A percentile compares a stretch with the other conserved stretches of the same genome.
These are phyloP conservation scores for Puffinus mauretanicus DNA, from an alignment of 2,113 vertebrate genomes.

Conservation along the genomic window DNA sequence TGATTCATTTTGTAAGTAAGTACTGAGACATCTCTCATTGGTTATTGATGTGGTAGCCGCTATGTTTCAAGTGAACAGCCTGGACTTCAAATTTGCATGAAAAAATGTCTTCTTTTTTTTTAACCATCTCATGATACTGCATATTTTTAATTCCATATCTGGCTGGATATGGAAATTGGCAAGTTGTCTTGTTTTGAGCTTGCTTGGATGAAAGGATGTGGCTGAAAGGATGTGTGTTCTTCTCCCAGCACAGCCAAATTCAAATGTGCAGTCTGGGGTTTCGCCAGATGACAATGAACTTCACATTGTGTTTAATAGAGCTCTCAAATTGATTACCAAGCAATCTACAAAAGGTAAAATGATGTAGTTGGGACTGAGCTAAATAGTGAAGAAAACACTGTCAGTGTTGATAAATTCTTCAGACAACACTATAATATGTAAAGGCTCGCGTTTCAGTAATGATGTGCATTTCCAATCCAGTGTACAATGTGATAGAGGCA, in stretches of 20 bases:
- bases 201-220: not conserved
- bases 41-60: not conserved
- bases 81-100: not conserved
- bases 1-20: not conserved
- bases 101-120: not conserved
- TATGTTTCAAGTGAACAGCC: not conserved
- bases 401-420: not conserved
- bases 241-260: conserved; percentile 9
- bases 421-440: not conserved
- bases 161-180: not conserved
- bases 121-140: not conserved
- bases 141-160: not conserved
- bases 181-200: not conserved
- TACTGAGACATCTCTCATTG: not conserved
- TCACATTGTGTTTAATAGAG: conserved; percentile 2
- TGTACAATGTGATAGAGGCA: not conserved
- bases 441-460: not conserved
- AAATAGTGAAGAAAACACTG: not conserved
- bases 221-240: not conserved
- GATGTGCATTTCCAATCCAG: not conserved
- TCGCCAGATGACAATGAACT: conserved; percentile 32
- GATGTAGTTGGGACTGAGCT: not conserved
- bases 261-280: conserved; percentile 36
- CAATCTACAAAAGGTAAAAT: not conserved
- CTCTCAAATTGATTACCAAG: conserved; percentile 29